Evolutionary conservation across 2,888 invertebrate species (phyloP).

Genomic region (Morinoia aosen): DNA sequence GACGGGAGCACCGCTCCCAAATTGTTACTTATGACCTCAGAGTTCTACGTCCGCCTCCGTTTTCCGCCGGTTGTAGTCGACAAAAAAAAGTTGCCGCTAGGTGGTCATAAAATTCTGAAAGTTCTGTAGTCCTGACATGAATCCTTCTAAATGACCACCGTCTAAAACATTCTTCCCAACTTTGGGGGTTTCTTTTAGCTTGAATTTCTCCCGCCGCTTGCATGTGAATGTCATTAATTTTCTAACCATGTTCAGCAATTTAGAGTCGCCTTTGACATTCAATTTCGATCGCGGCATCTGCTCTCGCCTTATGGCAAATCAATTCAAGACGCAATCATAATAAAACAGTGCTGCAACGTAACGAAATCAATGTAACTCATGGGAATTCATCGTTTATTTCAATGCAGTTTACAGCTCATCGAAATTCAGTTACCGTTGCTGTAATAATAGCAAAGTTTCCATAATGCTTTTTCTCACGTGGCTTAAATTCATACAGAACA

Average conservation of each 20-base stretch:
- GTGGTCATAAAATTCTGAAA: conserved; percentile 7
- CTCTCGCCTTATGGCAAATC: neutral
- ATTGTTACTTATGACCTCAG: neutral
- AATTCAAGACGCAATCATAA: neutral
- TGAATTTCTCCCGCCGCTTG: neutral
- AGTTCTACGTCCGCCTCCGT: neutral
- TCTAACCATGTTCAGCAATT: neutral
- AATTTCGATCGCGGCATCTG: neutral
- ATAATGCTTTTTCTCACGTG: too few relatives aligned
- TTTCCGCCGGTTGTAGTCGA: neutral
- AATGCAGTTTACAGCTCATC: neutral
- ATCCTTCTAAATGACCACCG: neutral
- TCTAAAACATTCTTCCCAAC: neutral
- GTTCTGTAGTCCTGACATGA: neutral
- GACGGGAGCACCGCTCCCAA: neutral
- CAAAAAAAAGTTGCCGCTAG: neutral
- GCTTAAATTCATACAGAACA: too few relatives aligned
- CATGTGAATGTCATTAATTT: neutral
- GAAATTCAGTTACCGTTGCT: neutral
- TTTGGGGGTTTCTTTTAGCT: neutral
- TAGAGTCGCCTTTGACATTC: neutral
- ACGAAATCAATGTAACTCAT: too few relatives aligned
- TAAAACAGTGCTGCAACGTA: neutral
- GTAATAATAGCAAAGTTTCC: neutral
- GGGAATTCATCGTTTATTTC: neutral